These are phyloP conservation scores for Apomyelois bistriatella DNA, from an alignment of 2,888 invertebrate species.

Conservation along the genomic window DNA sequence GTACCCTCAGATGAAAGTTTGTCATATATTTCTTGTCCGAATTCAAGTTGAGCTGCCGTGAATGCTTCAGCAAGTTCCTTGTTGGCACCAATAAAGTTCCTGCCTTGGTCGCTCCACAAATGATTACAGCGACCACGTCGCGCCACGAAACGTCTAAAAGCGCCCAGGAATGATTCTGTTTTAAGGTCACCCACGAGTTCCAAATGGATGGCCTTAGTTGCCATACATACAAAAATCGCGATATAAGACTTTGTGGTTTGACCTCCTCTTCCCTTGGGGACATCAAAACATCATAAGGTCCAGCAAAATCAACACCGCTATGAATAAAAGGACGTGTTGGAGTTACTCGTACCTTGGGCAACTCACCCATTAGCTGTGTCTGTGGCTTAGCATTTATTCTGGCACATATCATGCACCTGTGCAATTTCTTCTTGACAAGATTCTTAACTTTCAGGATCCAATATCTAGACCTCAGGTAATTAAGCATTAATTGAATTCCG, in stretches of 20 bases:
- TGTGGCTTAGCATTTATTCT: background rate
- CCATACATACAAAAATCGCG: constrained; percentile 20
- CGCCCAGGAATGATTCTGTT: background rate
- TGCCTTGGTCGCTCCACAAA: constrained; percentile 23
- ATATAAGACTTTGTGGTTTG: constrained; percentile 19
- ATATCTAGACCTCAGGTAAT: background rate
- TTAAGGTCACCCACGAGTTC: constrained; percentile 6
- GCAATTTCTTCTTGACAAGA: background rate
- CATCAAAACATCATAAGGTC: constrained; percentile 16
- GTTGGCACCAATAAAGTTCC: constrained; percentile 23
- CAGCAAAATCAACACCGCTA: constrained; percentile 21
- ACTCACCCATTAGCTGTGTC: background rate
- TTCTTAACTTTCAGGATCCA: background rate
- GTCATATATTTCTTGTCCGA: no score
- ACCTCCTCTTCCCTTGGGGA: constrained; percentile 16
- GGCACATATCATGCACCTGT: background rate
- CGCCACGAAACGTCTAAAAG: background rate
- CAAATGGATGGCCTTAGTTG: constrained; percentile 19
- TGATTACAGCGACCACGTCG: constrained; percentile 13
- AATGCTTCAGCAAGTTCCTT: constrained; percentile 19
- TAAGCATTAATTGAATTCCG: constrained; percentile 1
- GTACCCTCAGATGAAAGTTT: no score
- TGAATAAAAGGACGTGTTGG: constrained; percentile 2
- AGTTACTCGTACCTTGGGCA: background rate
- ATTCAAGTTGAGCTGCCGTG: no score